Conservation (phyloP, 2,797 vertebrate species). For the Cyprinodon diabolis region DNA sequence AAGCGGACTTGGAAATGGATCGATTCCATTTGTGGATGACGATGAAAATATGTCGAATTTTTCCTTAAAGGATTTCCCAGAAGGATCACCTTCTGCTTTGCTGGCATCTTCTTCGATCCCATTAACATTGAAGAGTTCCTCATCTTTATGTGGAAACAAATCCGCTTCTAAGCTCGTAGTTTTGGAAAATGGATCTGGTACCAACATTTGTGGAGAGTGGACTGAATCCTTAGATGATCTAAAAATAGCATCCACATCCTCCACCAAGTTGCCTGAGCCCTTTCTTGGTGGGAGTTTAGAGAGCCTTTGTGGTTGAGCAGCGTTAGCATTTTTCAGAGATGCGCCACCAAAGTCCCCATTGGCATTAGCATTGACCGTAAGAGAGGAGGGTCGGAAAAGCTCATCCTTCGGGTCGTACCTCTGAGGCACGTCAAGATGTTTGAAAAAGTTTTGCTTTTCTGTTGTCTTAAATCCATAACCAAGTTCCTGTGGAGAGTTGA, state of each 20-base stretch:
- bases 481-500: conserved; percentile 28
- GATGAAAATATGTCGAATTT: conserved; percentile 38
- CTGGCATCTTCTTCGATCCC: background rate
- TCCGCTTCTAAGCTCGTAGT: background rate
- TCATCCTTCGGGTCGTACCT: background rate
- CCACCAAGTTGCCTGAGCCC: conserved; percentile 10
- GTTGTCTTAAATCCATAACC: background rate
- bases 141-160: conserved; percentile 22
- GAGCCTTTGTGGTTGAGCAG: background rate
- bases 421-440: conserved; percentile 17
- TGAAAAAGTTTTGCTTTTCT: background rate
- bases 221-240: conserved; percentile 22
- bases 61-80: background rate
- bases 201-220: background rate
- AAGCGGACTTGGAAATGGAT: conserved; percentile 52
- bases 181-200: background rate
- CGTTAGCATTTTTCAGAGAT: background rate
- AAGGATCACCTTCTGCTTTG: background rate
- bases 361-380: background rate
- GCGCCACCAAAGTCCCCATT: background rate
- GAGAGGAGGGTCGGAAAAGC: background rate
- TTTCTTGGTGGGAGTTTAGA: background rate
- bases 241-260: background rate
- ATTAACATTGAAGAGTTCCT: background rate
- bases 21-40: background rate